phyloP scores from a whole-genome alignment of 2,797 vertebrate species.

The Masticophis lateralis region DNA sequence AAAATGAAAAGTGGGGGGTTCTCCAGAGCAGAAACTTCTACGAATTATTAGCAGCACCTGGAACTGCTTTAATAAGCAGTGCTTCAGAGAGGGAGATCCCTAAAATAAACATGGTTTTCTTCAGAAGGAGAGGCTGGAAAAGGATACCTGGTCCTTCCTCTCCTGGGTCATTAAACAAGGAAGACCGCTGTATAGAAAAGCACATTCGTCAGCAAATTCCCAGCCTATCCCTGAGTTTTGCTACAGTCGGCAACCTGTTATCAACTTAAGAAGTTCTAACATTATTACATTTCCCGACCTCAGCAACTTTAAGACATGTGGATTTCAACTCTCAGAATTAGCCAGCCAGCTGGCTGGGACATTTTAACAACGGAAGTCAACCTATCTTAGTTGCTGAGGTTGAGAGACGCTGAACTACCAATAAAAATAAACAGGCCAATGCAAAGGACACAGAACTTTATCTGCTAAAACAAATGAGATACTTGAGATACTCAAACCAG shows the following conservation, averaged over 20 bases:
- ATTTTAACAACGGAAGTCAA: not conserved
- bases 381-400: not conserved
- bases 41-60: not conserved
- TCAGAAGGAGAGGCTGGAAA: not conserved
- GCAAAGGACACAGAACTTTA: not conserved
- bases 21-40: not conserved
- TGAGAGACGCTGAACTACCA: not conserved
- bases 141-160: not conserved
- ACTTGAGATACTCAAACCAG: too few relatives aligned
- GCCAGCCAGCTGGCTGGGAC: not conserved
- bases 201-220: not conserved
- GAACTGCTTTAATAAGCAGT: not conserved
- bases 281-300: not conserved
- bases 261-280: not conserved
- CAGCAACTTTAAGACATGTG: not conserved
- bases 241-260: not conserved
- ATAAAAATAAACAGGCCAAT: not conserved
- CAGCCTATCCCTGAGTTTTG: not conserved
- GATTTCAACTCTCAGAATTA: not conserved
- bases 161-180: not conserved
- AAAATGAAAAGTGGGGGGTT: not conserved
- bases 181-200: not conserved
- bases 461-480: not conserved
- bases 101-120: not conserved
- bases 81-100: not conserved